Conservation (phyloP, 2,113 vertebrate species). For the Salvelinus namaycush region DNA sequence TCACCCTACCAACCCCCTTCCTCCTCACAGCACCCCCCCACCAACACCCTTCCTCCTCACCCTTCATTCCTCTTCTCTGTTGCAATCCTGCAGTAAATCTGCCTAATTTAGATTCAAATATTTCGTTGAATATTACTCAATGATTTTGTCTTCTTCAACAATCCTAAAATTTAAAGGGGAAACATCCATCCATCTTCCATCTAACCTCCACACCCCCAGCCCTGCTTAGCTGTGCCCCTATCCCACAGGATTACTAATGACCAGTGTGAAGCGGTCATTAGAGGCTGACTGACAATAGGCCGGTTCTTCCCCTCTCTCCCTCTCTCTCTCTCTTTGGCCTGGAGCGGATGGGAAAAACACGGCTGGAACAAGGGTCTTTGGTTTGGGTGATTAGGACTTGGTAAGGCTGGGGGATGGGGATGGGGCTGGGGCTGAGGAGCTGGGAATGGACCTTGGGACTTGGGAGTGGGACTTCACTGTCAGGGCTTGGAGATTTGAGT, state of each 20-base stretch:
- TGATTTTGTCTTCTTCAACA: background rate
- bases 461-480: background rate
- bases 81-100: background rate
- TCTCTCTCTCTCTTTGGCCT: constrained; percentile 27
- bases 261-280: constrained; percentile 44
- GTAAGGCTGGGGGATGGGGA: constrained; percentile 37
- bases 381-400: constrained; percentile 71
- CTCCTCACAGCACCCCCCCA: too few relatives aligned
- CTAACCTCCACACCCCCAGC: background rate
- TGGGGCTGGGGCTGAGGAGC: too few relatives aligned
- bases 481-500: background rate
- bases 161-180: background rate
- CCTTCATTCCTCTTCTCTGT: background rate
- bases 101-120: background rate
- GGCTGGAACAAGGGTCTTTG: constrained; percentile 57
- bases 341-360: constrained; percentile 61
- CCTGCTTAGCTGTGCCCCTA: too few relatives aligned
- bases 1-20: too few relatives aligned
- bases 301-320: constrained; percentile 36
- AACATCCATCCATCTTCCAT: background rate
- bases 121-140: background rate
- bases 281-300: constrained; percentile 47
- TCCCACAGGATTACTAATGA: constrained; percentile 36
- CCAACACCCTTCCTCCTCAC: background rate
- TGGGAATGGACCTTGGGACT: background rate